Evolutionary conservation across 2,888 invertebrate genomes (phyloP).

Genomic region (Macaria notata): DNA sequence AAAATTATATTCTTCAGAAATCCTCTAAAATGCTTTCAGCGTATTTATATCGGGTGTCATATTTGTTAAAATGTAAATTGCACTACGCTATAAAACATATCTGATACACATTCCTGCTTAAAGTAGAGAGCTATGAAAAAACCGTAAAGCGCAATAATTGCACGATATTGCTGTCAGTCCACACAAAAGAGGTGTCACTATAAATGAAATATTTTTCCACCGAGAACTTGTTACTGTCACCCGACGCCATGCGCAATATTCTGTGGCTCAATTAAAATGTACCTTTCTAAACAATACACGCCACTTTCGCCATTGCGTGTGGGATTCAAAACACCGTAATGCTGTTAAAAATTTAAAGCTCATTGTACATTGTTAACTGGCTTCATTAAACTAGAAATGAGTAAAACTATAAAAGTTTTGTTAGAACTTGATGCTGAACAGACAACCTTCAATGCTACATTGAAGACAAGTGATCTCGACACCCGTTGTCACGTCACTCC

Average conservation of each 20-base stretch:
- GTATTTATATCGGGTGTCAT: too few species aligned
- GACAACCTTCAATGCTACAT: constrained; percentile 13
- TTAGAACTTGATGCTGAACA: not conserved
- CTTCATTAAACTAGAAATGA: too few species aligned
- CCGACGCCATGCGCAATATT: constrained; percentile 39
- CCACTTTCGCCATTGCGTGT: constrained; percentile 1
- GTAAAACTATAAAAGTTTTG: too few species aligned
- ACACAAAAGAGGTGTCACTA: constrained; percentile 40
- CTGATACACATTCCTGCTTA: too few species aligned
- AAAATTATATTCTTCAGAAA: too few species aligned
- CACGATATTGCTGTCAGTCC: constrained; percentile 35
- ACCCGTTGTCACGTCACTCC: constrained; percentile 15
- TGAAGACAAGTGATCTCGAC: constrained; percentile 29
- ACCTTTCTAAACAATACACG: constrained; percentile 6
- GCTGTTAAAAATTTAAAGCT: not conserved
- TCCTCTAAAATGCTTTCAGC: too few species aligned
- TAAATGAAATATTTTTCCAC: constrained; percentile 41
- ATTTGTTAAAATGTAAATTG: too few species aligned
- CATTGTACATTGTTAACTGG: not conserved
- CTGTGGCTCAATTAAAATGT: constrained; percentile 14
- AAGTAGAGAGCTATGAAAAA: too few species aligned
- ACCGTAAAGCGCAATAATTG: too few species aligned
- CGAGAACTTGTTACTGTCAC: constrained; percentile 15
- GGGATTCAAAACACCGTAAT: not conserved
- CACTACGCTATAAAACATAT: too few species aligned